phyloP scores from a whole-genome alignment of 2,888 invertebrate genomes.

The Drosophila macrospina region DNA sequence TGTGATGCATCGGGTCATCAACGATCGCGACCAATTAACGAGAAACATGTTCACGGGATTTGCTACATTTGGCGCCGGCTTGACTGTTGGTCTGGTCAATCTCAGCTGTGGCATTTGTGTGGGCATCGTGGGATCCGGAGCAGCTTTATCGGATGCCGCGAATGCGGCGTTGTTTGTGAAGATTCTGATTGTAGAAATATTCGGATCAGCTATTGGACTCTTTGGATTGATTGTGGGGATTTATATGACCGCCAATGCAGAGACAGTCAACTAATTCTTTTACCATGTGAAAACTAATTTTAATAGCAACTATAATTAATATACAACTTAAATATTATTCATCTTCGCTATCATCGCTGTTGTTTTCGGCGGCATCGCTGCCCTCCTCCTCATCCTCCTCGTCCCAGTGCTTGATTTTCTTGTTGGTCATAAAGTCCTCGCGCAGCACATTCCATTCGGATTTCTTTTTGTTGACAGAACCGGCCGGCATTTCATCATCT shows the following conservation, averaged over 20 bases:
- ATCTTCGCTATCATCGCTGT: constrained; percentile 48
- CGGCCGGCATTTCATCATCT: constrained; percentile 32
- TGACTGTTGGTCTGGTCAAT: constrained; percentile 98
- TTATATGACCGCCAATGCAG: constrained; percentile 94
- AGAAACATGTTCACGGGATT: constrained; percentile 95
- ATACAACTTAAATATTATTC: constrained; percentile 44
- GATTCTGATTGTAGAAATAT: constrained; percentile 99
- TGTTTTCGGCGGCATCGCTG: constrained; percentile 19
- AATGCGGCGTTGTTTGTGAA: constrained; percentile 98
- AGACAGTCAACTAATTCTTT: constrained; percentile 86
- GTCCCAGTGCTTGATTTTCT: constrained; percentile 96
- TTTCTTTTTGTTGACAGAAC: constrained; percentile 77
- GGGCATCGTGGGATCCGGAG: constrained; percentile 99
- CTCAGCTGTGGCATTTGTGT: constrained; percentile 96
- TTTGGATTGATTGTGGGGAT: constrained; percentile 99
- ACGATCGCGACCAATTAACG: constrained; percentile 83
- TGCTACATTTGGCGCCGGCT: constrained; percentile 97
- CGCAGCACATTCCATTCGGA: constrained; percentile 88
- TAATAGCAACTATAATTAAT: constrained; percentile 33
- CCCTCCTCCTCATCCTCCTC: constrained; percentile 86
- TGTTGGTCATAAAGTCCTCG: constrained; percentile 96
- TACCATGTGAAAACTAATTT: constrained; percentile 9
- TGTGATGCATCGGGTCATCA: constrained; percentile 57
- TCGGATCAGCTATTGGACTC: constrained; percentile 99
- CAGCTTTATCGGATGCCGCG: constrained; percentile 98